Evolutionary conservation across 2,888 invertebrate species (phyloP).

Genomic region (Meiosimyza platycephala): DNA sequence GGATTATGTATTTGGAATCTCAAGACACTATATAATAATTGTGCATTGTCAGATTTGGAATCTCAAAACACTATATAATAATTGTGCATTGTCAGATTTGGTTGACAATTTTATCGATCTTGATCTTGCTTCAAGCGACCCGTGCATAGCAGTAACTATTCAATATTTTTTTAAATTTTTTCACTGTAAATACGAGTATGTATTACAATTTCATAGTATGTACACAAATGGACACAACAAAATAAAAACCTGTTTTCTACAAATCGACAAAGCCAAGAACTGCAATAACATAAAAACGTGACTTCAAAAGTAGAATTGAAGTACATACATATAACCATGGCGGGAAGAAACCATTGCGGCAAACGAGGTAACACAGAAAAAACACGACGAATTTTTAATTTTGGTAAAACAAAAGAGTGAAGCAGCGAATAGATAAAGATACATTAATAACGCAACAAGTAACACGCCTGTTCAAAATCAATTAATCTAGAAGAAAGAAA

Average conservation of each 20-base stretch:
- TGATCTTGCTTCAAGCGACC: too few species aligned
- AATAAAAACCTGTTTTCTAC: constrained; percentile 8
- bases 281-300: not conserved
- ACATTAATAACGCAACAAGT: constrained; percentile 18
- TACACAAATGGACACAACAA: not conserved
- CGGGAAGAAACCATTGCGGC: not conserved
- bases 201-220: not conserved
- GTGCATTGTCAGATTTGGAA: too few species aligned
- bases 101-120: too few species aligned
- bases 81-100: too few species aligned
- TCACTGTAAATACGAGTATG: not conserved
- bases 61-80: too few species aligned
- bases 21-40: too few species aligned
- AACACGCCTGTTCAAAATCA: not conserved
- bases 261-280: not conserved
- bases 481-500: too few species aligned
- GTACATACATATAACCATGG: not conserved
- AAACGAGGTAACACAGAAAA: not conserved
- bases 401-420: not conserved
- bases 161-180: not conserved
- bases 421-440: not conserved
- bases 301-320: constrained; percentile 8
- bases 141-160: not conserved
- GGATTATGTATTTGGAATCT: too few species aligned
- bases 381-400: not conserved